Base-by-base conservation (phyloP, 1,140 invertebrate genomes). In the Periplaneta americana region DNA sequence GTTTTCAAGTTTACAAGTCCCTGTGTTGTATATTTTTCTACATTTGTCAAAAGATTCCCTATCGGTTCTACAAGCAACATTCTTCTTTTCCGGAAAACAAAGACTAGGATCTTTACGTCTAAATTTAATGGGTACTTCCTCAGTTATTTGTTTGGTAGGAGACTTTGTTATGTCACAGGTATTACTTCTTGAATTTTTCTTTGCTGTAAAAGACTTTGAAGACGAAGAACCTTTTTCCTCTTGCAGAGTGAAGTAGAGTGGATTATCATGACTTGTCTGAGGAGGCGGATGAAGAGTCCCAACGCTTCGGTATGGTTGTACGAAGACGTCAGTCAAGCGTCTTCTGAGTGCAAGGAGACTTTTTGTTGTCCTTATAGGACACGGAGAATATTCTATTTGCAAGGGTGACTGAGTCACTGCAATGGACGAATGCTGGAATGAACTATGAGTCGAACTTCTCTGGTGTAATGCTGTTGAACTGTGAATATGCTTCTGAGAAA, bases 381-480 rank as follows among this genome's bases (percentile, higher is more conserved):
- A 83, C n/a, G 85, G 85, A 2, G 84, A 85, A 75, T 84, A 86
- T 34, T 86, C 85, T n/a, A 86, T 86, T 33, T 85, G 82, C 17
- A 84, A 66, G 15, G 82, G 9, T 11, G 37, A 33, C 3, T 31
- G 32, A 13, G 2, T n/a, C 35, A 6, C 3, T 28, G 35, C 35
- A 13, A 22, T 39, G 35, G 76, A 36, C 6, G 76, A 28, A 11
- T 66, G 0, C 13, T 28, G 48, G 5, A n/a, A 22, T 0, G n/a
- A 9, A 66, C 22, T n/a, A 13, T 28, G 22, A n/a, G n/a, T n/a
- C n/a, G 0, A 4, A n/a, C 0, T 0, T 28, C 4, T n/a, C 22
- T 66, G 22, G 22, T 5, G 6, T n/a, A 11, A 0, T 4, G 48
- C 9, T 66, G 5, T 11, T 6, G 48, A 28, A 11, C 11, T n/a